Evolutionary conservation across 2,113 vertebrate genomes (phyloP).

Genomic region (Corythornis madagascariensis): DNA sequence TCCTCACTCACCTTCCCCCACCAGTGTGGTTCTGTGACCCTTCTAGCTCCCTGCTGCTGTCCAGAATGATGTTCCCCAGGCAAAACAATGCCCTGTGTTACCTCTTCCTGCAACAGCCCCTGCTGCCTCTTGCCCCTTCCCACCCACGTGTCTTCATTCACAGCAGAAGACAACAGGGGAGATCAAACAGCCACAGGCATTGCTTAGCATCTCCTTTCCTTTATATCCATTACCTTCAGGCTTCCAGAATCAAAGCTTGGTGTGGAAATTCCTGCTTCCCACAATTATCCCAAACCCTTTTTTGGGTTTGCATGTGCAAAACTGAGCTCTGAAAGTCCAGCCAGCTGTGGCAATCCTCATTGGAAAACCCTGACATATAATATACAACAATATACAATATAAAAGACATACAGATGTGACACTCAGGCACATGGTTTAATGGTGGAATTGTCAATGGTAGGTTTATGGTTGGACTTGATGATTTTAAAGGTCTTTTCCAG

Average conservation of each 20-base stretch:
- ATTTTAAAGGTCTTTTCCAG: not conserved
- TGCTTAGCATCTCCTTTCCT: not conserved
- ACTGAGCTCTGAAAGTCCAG: not conserved
- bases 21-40: fast-evolving
- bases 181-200: not conserved
- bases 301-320: not conserved
- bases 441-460: not conserved
- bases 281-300: not conserved
- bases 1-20: not conserved
- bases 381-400: not conserved
- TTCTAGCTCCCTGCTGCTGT: fast-evolving
- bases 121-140: not conserved
- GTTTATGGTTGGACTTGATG: not conserved
- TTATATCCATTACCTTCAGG: not conserved
- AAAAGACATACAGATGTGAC: not conserved
- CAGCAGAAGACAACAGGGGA: not conserved
- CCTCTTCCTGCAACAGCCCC: not conserved
- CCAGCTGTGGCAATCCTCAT: not conserved
- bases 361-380: not conserved
- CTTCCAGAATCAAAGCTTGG: not conserved
- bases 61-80: not conserved
- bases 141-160: fast-evolving
- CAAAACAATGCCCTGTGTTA: not conserved
- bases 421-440: not conserved
- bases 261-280: not conserved